Evolutionary conservation across 2,888 invertebrate genomes (phyloP).

Genomic region (Gymnocheta viridis): DNA sequence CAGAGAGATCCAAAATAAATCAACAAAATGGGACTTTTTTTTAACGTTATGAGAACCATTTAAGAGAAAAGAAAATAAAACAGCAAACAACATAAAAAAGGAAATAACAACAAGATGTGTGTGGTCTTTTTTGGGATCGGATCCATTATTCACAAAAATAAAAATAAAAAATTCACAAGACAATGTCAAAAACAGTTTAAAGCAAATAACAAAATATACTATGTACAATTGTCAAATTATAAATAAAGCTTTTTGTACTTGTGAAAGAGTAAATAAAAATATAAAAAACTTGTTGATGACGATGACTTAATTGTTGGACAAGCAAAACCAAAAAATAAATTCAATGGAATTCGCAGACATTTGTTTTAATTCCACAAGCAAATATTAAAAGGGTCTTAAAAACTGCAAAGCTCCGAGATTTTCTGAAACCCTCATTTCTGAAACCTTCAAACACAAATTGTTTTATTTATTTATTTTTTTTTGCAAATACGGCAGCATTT

Average conservation of each 20-base stretch:
- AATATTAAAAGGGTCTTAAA: conserved; percentile 1
- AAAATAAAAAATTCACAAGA: conserved; percentile 17
- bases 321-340: conserved; percentile 19
- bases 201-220: conserved; percentile 13
- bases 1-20: neutral
- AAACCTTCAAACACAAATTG: too few relatives aligned
- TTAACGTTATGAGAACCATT: conserved; percentile 25
- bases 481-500: neutral
- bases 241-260: neutral
- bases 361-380: neutral
- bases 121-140: conserved; percentile 17
- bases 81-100: neutral
- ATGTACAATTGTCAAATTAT: conserved; percentile 10
- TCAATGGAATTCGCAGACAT: conserved; percentile 28
- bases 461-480: neutral
- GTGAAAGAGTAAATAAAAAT: neutral
- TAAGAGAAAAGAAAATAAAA: conserved; percentile 20
- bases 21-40: neutral
- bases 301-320: conserved; percentile 26
- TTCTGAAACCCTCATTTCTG: neutral
- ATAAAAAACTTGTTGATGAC: neutral
- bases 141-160: neutral
- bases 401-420: neutral
- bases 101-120: conserved; percentile 5
- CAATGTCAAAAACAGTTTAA: neutral